Evolutionary conservation across 1,140 invertebrate species (phyloP).

Genomic region (Semibalanus balanoides): DNA sequence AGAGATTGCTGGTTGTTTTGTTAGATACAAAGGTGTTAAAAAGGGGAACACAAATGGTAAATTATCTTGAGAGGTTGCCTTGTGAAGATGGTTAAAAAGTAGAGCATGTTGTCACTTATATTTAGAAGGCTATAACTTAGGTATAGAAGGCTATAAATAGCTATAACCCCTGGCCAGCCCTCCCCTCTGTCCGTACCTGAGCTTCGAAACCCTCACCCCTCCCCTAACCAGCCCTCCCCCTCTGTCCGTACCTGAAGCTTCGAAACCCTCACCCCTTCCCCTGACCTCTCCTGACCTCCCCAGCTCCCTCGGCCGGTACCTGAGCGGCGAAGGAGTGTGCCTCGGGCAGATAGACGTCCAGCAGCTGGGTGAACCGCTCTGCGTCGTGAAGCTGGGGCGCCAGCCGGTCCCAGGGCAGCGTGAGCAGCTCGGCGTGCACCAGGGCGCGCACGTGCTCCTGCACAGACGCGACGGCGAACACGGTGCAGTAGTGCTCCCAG

Average conservation of each 20-base stretch:
- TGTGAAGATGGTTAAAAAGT: too few species aligned
- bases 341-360: constrained; percentile 51
- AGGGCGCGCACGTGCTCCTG: constrained; percentile 50
- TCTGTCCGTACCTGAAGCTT: not conserved
- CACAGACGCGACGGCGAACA: constrained; percentile 47
- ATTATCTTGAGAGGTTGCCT: too few species aligned
- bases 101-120: too few species aligned
- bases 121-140: too few species aligned
- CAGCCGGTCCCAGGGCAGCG: constrained; percentile 56
- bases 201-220: constrained; percentile 30
- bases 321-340: constrained; percentile 53
- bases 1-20: too few species aligned
- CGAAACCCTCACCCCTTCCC: too few species aligned
- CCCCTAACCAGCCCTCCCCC: not conserved
- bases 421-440: constrained; percentile 47
- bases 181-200: too few species aligned
- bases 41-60: too few species aligned
- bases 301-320: constrained; percentile 42
- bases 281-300: constrained; percentile 9
- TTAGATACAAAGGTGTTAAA: too few species aligned
- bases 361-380: constrained; percentile 48
- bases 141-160: too few species aligned
- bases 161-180: too few species aligned
- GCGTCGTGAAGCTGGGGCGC: constrained; percentile 49
- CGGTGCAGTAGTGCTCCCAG: constrained; percentile 57